These are phyloP conservation scores for Isichthys henryi DNA, from an alignment of 2,113 vertebrate species.

Conservation along the genomic window DNA sequence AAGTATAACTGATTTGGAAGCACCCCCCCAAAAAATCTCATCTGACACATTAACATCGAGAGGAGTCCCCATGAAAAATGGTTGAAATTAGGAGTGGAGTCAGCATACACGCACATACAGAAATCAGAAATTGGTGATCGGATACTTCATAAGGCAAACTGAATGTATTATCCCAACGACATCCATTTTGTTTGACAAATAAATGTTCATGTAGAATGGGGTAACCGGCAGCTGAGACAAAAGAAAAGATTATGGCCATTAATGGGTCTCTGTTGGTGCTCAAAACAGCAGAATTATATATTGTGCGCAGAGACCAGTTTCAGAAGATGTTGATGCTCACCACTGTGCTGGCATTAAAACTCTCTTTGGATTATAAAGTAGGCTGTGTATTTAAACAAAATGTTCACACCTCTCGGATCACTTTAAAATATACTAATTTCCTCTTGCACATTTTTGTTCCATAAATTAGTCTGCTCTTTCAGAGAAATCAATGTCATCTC, in stretches of 20 bases:
- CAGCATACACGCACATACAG: not conserved
- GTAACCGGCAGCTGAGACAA: not conserved
- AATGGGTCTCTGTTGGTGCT: not conserved
- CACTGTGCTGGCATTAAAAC: not conserved
- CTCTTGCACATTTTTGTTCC: not conserved
- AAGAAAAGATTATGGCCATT: not conserved
- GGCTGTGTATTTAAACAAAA: not conserved
- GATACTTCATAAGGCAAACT: not conserved
- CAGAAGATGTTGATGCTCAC: not conserved
- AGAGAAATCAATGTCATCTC: not conserved
- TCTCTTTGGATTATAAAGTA: not conserved
- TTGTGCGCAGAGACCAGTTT: not conserved
- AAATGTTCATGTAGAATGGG: not conserved
- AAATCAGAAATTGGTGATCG: not conserved
- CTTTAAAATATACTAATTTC: not conserved
- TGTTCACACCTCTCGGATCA: not conserved
- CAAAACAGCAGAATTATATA: not conserved
- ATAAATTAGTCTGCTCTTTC: not conserved
- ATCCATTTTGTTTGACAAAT: not conserved
- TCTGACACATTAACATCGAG: not conserved
- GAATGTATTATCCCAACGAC: not conserved
- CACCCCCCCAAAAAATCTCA: not conserved
- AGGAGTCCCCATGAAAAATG: not conserved
- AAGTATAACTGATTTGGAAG: not conserved
- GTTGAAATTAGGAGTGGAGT: not conserved